These are phyloP conservation scores for Babyrousa celebensis DNA, from an alignment of 2,797 vertebrate genomes.

Conservation along the genomic window DNA sequence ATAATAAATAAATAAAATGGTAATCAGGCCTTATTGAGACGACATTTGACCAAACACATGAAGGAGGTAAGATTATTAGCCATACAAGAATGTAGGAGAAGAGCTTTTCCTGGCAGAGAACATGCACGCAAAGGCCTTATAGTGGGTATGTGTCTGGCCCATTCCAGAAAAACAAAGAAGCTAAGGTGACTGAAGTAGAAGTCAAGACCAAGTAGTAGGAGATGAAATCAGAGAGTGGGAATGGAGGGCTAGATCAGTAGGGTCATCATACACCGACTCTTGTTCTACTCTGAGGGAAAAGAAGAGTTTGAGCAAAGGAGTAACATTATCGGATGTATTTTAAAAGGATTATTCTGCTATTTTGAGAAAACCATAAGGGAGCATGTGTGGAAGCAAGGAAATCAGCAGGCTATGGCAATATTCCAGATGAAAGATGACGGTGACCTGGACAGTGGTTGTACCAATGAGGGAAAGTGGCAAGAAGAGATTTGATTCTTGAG, in stretches of 20 bases:
- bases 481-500: background rate
- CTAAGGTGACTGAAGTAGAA: background rate
- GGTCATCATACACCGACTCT: background rate
- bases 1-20: background rate
- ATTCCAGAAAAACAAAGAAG: background rate
- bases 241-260: background rate
- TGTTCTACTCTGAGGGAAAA: slow-evolving; percentile 12
- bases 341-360: background rate
- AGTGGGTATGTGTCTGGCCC: background rate
- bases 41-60: background rate
- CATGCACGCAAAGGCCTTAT: background rate
- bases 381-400: background rate
- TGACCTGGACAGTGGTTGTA: background rate
- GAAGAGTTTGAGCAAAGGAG: background rate
- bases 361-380: slow-evolving; percentile 25
- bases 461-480: background rate
- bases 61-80: background rate
- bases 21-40: background rate
- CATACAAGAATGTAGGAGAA: background rate
- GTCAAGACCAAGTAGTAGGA: background rate
- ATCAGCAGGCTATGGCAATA: background rate
- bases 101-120: background rate
- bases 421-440: background rate
- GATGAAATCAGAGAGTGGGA: background rate
- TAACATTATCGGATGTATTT: background rate